phyloP scores from a whole-genome alignment of 2,113 vertebrate genomes.

The Tauraco erythrolophus region DNA sequence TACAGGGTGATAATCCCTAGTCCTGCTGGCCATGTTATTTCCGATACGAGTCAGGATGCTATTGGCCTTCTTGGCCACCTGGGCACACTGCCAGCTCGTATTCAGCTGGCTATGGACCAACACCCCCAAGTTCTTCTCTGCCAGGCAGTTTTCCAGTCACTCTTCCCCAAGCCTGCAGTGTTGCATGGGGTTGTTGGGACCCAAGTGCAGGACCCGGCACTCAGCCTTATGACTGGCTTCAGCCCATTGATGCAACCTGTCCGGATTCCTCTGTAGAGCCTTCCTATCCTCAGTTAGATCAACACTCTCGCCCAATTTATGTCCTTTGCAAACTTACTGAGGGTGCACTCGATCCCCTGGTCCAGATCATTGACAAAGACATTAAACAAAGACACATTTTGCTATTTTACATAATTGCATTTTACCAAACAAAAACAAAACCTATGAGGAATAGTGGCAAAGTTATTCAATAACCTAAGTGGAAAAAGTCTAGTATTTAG shows the following conservation, averaged over 20 bases:
- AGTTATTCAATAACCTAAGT: neutral
- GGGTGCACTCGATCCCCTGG: accelerated
- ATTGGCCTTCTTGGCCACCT: neutral
- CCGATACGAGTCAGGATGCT: neutral
- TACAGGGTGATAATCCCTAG: no score
- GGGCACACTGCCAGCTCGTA: neutral
- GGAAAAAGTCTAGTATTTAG: neutral
- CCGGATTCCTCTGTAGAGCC: neutral
- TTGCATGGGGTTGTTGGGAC: neutral
- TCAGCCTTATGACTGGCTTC: accelerated
- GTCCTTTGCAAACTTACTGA: neutral
- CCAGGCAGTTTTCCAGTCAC: accelerated
- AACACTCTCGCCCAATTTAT: accelerated
- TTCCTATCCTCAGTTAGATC: neutral
- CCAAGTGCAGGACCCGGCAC: accelerated
- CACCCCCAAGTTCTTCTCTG: accelerated
- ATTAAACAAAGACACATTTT: neutral
- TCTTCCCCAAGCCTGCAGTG: neutral
- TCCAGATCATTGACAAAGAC: neutral
- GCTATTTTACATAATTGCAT: neutral
- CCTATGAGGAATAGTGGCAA: neutral
- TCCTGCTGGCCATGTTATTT: neutral
- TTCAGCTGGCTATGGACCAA: accelerated
- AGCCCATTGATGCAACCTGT: accelerated
- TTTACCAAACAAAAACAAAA: neutral